Percentiles rank a stretch among this genome's conserved stretches.
These are phyloP conservation scores for Margaritifera margaritifera DNA, from an alignment of 2,888 invertebrate genomes.

Conservation along the genomic window DNA sequence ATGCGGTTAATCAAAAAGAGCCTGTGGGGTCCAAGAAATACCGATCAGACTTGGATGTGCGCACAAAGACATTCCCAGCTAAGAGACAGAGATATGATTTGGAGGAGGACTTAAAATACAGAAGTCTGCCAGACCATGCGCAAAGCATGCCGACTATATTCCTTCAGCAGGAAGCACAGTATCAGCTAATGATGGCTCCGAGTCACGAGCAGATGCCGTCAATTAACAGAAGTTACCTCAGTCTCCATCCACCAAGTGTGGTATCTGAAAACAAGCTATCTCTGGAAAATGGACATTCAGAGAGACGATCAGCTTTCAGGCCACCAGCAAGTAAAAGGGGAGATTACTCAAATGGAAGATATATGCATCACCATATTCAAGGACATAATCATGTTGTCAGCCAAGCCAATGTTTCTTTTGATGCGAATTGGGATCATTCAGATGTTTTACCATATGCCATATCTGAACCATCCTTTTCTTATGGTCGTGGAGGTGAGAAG, in stretches of 20 bases:
- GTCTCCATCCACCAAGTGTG: constrained; percentile 9
- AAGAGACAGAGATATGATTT: constrained; percentile 27
- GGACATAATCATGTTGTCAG: no score
- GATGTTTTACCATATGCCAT: no score
- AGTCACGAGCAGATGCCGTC: neutral
- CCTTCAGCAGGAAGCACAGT: constrained; percentile 28
- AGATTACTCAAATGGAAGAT: no score
- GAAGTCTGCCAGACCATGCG: constrained; percentile 36
- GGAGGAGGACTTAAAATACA: constrained; percentile 35
- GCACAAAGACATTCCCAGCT: constrained; percentile 26
- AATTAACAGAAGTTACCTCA: constrained; percentile 23
- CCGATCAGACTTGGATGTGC: constrained; percentile 36
- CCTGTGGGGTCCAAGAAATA: constrained; percentile 9
- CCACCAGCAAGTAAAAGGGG: constrained; percentile 17
- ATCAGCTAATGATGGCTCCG: no score
- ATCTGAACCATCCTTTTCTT: no score
- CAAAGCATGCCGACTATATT: constrained; percentile 40
- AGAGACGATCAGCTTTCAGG: constrained; percentile 51
- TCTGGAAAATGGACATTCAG: constrained; percentile 5
- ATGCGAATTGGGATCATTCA: no score
- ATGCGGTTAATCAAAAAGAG: no score
- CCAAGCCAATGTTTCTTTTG: no score
- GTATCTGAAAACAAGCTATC: constrained; percentile 6
- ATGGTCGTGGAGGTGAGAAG: no score
- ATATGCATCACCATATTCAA: no score